Conservation (phyloP, 2,888 invertebrate genomes). For the Phymatocera aterrima region DNA sequence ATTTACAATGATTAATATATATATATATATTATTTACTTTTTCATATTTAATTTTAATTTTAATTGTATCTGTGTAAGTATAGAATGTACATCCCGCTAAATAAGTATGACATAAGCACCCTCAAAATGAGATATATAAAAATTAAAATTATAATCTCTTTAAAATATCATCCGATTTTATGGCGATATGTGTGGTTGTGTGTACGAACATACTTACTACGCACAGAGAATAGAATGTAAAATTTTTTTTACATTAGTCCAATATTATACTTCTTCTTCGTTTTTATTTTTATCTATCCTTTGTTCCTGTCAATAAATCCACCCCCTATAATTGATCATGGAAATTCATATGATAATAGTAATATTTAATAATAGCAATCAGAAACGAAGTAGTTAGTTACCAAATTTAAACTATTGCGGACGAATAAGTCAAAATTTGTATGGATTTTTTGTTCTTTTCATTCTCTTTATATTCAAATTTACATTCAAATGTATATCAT, state of each 20-base stretch:
- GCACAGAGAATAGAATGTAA: conserved; percentile 8
- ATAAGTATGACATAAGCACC: conserved; percentile 30
- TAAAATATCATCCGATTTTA: conserved; percentile 26
- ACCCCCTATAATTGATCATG: too few species aligned
- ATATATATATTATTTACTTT: conserved; percentile 40
- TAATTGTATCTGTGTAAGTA: conserved; percentile 21
- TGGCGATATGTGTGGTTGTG: conserved; percentile 27
- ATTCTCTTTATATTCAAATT: not conserved
- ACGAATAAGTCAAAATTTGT: too few species aligned
- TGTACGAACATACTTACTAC: too few species aligned
- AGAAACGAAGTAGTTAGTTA: conserved; percentile 1
- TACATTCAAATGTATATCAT: conserved; percentile 7
- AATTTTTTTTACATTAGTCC: conserved; percentile 28
- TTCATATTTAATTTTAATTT: not conserved
- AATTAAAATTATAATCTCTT: conserved; percentile 22
- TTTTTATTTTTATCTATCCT: too few species aligned
- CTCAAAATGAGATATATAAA: conserved; percentile 5
- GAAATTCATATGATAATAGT: too few species aligned
- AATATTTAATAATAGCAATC: not conserved
- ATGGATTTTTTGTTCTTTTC: not conserved
- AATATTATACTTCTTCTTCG: not conserved
- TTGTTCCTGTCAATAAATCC: too few species aligned
- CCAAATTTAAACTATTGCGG: conserved; percentile 29
- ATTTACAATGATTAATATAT: conserved; percentile 42
- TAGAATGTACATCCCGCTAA: conserved; percentile 24